Evolutionary conservation across 2,888 invertebrate species (phyloP).

Genomic region (Thyatira batis): DNA sequence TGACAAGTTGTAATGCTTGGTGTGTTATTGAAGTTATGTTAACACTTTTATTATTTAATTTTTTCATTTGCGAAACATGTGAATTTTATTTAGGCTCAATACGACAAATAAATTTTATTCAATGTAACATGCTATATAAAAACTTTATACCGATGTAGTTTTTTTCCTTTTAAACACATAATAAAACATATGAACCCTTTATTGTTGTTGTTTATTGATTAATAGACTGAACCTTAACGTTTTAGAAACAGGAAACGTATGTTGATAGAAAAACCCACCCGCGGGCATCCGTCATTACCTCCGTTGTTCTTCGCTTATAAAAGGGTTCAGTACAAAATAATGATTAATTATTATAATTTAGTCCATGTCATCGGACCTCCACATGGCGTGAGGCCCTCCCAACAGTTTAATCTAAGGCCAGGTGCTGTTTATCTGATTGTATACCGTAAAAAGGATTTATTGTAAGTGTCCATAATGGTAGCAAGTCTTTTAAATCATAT

Average conservation of each 20-base stretch:
- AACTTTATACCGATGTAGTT: too few species aligned
- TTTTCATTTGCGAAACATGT: not conserved
- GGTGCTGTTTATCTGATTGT: conserved; percentile 78
- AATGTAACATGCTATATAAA: too few species aligned
- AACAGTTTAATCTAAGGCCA: conserved; percentile 69
- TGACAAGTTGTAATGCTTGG: not conserved
- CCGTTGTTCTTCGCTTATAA: conserved; percentile 48
- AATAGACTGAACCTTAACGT: conserved; percentile 48
- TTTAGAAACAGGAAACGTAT: conserved; percentile 65
- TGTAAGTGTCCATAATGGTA: conserved; percentile 22
- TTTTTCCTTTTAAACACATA: conserved; percentile 16
- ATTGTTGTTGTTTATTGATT: conserved; percentile 63
- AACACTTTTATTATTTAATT: not conserved
- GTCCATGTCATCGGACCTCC: conserved; percentile 70
- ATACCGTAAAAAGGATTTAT: conserved; percentile 68
- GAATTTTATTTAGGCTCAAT: too few species aligned
- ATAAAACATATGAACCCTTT: conserved; percentile 38
- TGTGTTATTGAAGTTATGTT: not conserved
- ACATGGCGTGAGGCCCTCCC: conserved; percentile 53
- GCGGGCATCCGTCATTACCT: conserved; percentile 65
- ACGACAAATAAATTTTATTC: too few species aligned
- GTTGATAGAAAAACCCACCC: conserved; percentile 62
- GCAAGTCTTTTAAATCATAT: conserved; percentile 32
- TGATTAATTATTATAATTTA: conserved; percentile 79
- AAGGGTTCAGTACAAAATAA: conserved; percentile 67